These are phyloP conservation scores for Andrena bicolor DNA, from an alignment of 2,888 invertebrate species.

Conservation along the genomic window DNA sequence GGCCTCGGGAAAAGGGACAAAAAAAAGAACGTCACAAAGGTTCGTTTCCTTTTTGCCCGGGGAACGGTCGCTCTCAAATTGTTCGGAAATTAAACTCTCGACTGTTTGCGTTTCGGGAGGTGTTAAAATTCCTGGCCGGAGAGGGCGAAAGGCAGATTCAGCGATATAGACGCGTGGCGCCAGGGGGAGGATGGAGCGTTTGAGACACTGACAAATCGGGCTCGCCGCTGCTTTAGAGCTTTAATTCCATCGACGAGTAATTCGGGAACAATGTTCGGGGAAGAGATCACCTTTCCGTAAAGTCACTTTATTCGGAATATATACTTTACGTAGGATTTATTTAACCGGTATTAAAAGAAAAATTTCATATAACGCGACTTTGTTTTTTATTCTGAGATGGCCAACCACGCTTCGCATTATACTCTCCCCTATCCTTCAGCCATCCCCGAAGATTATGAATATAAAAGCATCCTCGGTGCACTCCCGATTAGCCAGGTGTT, in stretches of 20 bases:
- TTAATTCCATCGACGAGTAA: conserved; percentile 31
- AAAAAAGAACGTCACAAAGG: neutral
- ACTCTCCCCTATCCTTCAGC: neutral
- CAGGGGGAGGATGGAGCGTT: neutral
- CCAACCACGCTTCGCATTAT: neutral
- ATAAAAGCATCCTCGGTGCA: conserved; percentile 41
- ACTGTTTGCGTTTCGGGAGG: conserved; percentile 12
- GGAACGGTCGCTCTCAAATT: conserved; percentile 1
- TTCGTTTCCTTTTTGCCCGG: neutral
- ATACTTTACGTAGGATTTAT: too few species aligned
- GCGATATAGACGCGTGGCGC: conserved; percentile 1
- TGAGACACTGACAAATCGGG: conserved; percentile 41
- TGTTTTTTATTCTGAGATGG: neutral
- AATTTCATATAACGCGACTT: too few species aligned
- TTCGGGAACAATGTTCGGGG: conserved; percentile 5
- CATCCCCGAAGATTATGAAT: conserved; percentile 26
- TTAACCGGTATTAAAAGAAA: too few species aligned
- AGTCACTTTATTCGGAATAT: conserved; percentile 13
- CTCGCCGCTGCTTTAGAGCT: neutral
- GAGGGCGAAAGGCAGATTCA: neutral
- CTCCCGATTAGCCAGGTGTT: conserved; percentile 57
- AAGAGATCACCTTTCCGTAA: conserved; percentile 22
- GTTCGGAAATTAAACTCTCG: conserved; percentile 43
- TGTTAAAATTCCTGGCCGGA: conserved; percentile 16
- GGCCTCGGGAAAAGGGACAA: neutral